Percentiles rank a stretch among this genome's conserved stretches.
These are phyloP conservation scores for Acronicta aceris DNA, from an alignment of 2,888 invertebrate species.

Conservation along the genomic window DNA sequence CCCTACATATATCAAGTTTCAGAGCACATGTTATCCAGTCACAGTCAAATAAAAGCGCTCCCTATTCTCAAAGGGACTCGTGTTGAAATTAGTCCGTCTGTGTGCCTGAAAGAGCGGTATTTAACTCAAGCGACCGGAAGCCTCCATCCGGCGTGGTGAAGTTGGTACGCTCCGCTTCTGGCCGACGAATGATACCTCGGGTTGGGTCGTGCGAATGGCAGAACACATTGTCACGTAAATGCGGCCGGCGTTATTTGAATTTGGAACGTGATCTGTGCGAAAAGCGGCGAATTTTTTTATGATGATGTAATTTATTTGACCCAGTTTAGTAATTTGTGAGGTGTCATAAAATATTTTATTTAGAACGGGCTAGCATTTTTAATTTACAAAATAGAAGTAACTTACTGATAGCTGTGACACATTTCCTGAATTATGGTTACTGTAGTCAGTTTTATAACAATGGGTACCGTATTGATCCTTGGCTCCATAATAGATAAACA, in stretches of 20 bases:
- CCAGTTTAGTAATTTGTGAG: not conserved
- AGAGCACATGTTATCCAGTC: conserved; percentile 32
- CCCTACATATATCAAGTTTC: conserved; percentile 34
- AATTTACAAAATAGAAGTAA: too few species aligned
- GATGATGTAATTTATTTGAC: not conserved
- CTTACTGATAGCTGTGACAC: too few species aligned
- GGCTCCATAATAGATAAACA: too few species aligned
- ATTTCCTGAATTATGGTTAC: too few species aligned
- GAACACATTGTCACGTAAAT: conserved; percentile 51
- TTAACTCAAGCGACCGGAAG: conserved; percentile 70
- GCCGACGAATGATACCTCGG: conserved; percentile 41
- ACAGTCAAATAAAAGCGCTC: conserved; percentile 36
- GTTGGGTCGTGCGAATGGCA: conserved; percentile 39
- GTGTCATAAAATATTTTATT: conserved; percentile 1
- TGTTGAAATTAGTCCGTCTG: conserved; percentile 61
- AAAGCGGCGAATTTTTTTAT: conserved; percentile 27
- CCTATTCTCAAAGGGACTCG: conserved; percentile 46
- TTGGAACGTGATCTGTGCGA: conserved; percentile 41
- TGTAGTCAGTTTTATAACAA: too few species aligned
- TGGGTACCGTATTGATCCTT: too few species aligned
- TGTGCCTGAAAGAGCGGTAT: conserved; percentile 59
- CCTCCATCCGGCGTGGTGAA: conserved; percentile 59
- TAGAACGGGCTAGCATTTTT: not conserved
- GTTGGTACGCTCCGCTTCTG: conserved; percentile 46
- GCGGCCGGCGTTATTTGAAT: conserved; percentile 47